These are phyloP conservation scores for Cyprinodon diabolis DNA, from an alignment of 2,797 vertebrate species.

Conservation along the genomic window DNA sequence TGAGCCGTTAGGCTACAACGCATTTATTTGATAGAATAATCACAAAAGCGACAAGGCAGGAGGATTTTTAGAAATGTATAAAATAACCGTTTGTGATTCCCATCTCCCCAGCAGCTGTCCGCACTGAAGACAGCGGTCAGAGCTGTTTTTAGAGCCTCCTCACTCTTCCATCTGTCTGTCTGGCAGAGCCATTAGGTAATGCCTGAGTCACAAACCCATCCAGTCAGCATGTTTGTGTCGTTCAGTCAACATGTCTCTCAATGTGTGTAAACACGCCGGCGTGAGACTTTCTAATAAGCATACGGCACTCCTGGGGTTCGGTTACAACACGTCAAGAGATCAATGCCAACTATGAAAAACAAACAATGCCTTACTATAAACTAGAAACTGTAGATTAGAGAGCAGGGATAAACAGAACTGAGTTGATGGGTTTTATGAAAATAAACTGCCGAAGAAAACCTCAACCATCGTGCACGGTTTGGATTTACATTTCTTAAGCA, in stretches of 20 bases:
- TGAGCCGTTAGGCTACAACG: no score
- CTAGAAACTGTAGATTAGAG: background rate
- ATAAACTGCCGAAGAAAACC: background rate
- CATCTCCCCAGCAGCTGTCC: conserved; percentile 44
- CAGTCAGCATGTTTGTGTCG: conserved; percentile 31
- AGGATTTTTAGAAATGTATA: conserved; percentile 40
- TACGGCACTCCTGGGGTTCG: conserved; percentile 18
- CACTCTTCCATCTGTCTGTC: conserved; percentile 56
- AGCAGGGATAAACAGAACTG: background rate
- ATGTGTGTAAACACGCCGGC: conserved; percentile 32
- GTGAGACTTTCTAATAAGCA: conserved; percentile 17
- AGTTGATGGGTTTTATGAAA: background rate
- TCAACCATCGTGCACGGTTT: conserved; percentile 7
- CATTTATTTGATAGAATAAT: no score
- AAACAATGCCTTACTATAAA: conserved; percentile 1
- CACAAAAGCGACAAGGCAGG: conserved; percentile 14
- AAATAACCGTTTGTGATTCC: conserved; percentile 40
- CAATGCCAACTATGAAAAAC: background rate
- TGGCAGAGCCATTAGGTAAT: conserved; percentile 48
- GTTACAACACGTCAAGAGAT: conserved; percentile 6
- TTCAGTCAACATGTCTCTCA: conserved; percentile 15
- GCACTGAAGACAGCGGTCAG: conserved; percentile 36
- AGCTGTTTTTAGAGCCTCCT: conserved; percentile 51
- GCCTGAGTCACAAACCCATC: conserved; percentile 45
- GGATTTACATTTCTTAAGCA: conserved; percentile 1